Evolutionary conservation across 2,888 invertebrate genomes (phyloP).

Genomic region (Proisotoma minuta): DNA sequence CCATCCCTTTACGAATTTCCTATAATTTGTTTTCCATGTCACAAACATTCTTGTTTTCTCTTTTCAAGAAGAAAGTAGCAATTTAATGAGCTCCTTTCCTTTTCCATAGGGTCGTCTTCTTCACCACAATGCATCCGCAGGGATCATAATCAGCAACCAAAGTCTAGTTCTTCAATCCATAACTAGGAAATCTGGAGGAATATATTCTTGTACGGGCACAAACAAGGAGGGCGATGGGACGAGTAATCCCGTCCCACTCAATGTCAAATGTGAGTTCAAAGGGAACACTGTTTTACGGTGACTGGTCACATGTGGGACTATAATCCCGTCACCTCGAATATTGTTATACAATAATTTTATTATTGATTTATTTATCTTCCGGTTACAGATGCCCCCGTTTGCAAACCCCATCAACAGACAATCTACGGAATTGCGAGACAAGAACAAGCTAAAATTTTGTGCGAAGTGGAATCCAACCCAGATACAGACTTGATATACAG

Average conservation of each 20-base stretch:
- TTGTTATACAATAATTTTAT: too few relatives aligned
- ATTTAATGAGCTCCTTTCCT: background rate
- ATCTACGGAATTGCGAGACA: constrained; percentile 68
- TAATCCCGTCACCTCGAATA: background rate
- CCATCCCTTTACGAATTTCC: background rate
- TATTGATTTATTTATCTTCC: background rate
- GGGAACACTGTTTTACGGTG: background rate
- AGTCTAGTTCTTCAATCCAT: constrained; percentile 83
- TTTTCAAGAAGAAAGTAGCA: background rate
- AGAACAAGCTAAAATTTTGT: constrained; percentile 64
- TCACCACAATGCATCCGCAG: constrained; percentile 71
- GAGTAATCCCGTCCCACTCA: constrained; percentile 76
- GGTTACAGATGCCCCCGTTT: constrained; percentile 64
- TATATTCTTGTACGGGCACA: constrained; percentile 81
- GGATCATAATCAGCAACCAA: constrained; percentile 81
- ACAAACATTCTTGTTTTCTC: background rate
- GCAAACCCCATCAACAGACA: constrained; percentile 64
- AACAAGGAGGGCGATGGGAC: constrained; percentile 84
- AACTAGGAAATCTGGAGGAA: constrained; percentile 67
- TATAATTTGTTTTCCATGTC: background rate
- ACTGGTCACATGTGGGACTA: background rate
- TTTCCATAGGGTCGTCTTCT: constrained; percentile 65
- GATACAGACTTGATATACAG: constrained; percentile 55
- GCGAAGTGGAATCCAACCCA: constrained; percentile 71
- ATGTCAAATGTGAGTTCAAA: constrained; percentile 72